phyloP scores from a whole-genome alignment of 2,888 invertebrate species.

The Drosophila vallismaia region DNA sequence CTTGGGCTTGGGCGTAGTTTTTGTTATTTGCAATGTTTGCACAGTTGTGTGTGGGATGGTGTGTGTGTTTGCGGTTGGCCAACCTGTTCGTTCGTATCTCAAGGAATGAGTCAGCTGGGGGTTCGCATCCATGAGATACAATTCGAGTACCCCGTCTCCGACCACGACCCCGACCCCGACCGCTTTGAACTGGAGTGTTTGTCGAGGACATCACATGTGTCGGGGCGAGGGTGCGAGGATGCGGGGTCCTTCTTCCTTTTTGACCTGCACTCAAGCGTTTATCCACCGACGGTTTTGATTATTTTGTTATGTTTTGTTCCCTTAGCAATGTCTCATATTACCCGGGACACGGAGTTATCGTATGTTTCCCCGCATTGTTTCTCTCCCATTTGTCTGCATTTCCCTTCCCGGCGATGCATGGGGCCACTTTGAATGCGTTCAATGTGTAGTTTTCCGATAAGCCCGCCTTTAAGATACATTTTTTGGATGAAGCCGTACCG shows the following conservation, averaged over 20 bases:
- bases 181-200: conserved; percentile 25
- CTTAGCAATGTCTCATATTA: conserved; percentile 36
- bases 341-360: conserved; percentile 16
- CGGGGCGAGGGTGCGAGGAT: neutral
- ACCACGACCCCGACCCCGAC: conserved; percentile 8
- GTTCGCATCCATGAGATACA: conserved; percentile 45
- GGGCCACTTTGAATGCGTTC: conserved; percentile 26
- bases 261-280: conserved; percentile 46
- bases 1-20: conserved; percentile 41
- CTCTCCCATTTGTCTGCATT: conserved; percentile 19
- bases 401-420: conserved; percentile 18
- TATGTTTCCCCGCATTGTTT: conserved; percentile 2
- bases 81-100: conserved; percentile 32
- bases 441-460: conserved; percentile 35
- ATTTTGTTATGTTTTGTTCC: conserved; percentile 26
- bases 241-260: conserved; percentile 30
- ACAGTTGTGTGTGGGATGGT: conserved; percentile 29
- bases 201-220: conserved; percentile 13
- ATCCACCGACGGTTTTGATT: conserved; percentile 35
- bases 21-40: conserved; percentile 42
- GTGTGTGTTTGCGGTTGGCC: conserved; percentile 28
- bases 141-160: conserved; percentile 21
- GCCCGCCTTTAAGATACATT: conserved; percentile 9
- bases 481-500: conserved; percentile 20
- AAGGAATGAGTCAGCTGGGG: conserved; percentile 41